These are phyloP conservation scores for Gymnocheta viridis DNA, from an alignment of 2,888 invertebrate species.

Conservation along the genomic window DNA sequence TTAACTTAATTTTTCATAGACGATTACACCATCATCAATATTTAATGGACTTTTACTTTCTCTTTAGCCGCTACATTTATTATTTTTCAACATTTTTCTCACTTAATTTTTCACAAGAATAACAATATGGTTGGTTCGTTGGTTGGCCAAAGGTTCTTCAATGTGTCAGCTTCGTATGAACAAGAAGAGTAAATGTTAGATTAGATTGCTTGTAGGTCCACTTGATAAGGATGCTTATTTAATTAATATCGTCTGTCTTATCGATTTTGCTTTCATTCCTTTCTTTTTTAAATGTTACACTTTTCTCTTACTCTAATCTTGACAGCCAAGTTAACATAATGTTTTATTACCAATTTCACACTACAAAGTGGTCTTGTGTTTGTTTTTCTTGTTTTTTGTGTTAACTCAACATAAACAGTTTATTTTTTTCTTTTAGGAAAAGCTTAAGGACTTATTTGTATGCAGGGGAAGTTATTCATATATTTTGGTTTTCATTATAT, in stretches of 20 bases:
- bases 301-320: too few species aligned
- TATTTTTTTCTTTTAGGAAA: too few species aligned
- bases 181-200: background rate
- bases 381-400: too few species aligned
- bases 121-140: background rate
- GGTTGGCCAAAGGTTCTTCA: slow-evolving; percentile 5
- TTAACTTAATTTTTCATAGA: background rate
- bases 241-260: slow-evolving; percentile 26
- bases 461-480: too few species aligned
- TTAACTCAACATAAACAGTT: too few species aligned
- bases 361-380: too few species aligned
- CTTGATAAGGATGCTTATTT: slow-evolving; percentile 16
- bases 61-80: background rate
- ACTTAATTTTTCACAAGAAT: background rate
- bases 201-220: background rate
- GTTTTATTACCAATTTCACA: too few species aligned
- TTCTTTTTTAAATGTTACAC: too few species aligned
- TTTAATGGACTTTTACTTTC: background rate
- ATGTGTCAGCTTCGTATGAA: background rate
- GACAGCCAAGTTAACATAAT: too few species aligned
- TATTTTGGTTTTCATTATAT: too few species aligned
- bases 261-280: background rate
- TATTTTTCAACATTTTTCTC: background rate
- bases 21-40: slow-evolving; percentile 17
- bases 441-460: too few species aligned